Evolutionary conservation across 2,113 vertebrate species (phyloP).

Genomic region (Indicator indicator): DNA sequence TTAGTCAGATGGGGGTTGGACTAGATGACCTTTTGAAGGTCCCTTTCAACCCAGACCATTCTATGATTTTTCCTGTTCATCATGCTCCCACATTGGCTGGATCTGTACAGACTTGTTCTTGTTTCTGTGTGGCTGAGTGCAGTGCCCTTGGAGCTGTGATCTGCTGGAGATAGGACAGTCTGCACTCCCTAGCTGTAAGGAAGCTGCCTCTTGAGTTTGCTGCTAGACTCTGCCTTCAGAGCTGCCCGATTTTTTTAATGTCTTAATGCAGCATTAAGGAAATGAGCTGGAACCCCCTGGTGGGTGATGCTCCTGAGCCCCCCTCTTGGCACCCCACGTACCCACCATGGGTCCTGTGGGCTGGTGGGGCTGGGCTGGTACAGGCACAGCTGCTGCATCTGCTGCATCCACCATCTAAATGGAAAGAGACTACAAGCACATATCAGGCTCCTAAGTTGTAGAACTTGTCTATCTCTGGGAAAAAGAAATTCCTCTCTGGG

Average conservation of each 20-base stretch:
- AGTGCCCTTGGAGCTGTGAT: background rate
- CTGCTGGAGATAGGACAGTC: background rate
- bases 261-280: fast-evolving
- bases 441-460: background rate
- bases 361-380: background rate
- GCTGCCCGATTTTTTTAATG: background rate
- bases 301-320: background rate
- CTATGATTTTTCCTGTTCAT: background rate
- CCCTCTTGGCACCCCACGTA: too few species aligned
- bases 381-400: background rate
- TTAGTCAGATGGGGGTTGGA: too few species aligned
- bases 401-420: fast-evolving
- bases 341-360: fast-evolving
- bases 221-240: background rate
- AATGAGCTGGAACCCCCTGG: background rate
- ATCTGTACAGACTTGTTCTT: background rate
- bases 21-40: too few species aligned
- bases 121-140: background rate
- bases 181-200: background rate
- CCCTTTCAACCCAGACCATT: too few species aligned
- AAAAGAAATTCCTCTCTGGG: background rate
- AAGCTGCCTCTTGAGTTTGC: background rate
- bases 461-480: background rate
- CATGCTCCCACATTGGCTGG: fast-evolving
- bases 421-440: background rate